Conservation (phyloP, 2,797 vertebrate genomes). For the Chiloscyllium punctatum region DNA sequence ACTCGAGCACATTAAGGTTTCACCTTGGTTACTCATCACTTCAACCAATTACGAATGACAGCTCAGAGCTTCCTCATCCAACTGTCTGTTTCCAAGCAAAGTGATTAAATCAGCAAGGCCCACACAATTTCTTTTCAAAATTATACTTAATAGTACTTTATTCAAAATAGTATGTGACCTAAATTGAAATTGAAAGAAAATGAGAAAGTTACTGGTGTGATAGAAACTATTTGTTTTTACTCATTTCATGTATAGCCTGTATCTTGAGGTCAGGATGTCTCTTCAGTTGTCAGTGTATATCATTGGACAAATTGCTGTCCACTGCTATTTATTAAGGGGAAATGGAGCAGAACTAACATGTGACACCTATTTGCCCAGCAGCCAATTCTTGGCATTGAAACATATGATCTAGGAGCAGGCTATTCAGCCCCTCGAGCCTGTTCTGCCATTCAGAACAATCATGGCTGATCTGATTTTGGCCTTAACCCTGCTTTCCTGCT, state of each 20-base stretch:
- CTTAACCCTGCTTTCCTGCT: too few relatives aligned
- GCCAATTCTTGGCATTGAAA: background rate
- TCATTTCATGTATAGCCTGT: background rate
- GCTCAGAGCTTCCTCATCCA: background rate
- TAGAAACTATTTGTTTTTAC: constrained; percentile 30
- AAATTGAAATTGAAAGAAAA: constrained; percentile 32
- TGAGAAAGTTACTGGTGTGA: constrained; percentile 15
- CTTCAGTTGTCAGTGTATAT: background rate
- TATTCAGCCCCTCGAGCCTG: too few relatives aligned
- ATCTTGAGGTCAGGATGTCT: too few relatives aligned
- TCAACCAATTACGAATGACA: background rate
- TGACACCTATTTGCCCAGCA: background rate
- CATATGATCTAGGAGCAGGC: too few relatives aligned
- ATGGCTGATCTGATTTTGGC: too few relatives aligned
- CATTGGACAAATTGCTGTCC: background rate
- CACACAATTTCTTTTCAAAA: background rate
- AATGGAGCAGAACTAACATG: background rate
- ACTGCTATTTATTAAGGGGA: background rate
- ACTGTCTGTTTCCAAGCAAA: background rate
- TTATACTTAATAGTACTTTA: background rate
- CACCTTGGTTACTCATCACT: background rate
- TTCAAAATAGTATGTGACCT: background rate
- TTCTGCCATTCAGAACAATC: too few relatives aligned
- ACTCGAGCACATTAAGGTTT: background rate
- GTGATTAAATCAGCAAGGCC: background rate